phyloP scores from a whole-genome alignment of 2,113 vertebrate genomes.

The Halcyon malimbica region DNA sequence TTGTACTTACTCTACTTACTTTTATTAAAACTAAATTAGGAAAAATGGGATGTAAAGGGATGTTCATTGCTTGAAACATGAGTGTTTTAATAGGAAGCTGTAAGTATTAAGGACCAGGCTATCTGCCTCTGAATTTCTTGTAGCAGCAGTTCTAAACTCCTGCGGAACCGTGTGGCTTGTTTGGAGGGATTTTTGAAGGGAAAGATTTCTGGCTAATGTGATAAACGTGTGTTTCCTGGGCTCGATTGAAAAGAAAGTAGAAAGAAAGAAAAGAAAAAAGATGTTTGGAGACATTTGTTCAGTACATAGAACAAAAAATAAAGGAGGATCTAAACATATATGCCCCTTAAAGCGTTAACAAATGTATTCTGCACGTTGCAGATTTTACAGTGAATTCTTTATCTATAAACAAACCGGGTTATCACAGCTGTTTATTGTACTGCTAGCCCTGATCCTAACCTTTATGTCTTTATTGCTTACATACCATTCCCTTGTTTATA shows the following conservation, averaged over 20 bases:
- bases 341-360: conserved; percentile 69
- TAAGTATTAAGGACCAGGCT: not conserved
- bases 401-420: conserved; percentile 81
- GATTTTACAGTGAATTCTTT: conserved; percentile 80
- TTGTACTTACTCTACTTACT: conserved; percentile 24
- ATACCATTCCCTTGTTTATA: conserved; percentile 84
- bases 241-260: conserved; percentile 6
- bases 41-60: conserved; percentile 39
- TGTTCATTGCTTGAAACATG: conserved; percentile 34
- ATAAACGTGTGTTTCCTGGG: not conserved
- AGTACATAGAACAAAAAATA: not conserved
- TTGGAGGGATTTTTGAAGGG: not conserved
- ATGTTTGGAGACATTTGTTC: conserved; percentile 7
- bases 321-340: conserved; percentile 14
- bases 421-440: conserved; percentile 83
- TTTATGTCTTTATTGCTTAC: conserved; percentile 82
- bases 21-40: conserved; percentile 66
- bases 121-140: conserved; percentile 22
- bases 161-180: not conserved
- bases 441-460: conserved; percentile 77
- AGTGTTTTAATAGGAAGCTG: conserved; percentile 8
- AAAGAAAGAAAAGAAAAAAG: not conserved
- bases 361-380: conserved; percentile 22
- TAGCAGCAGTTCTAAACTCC: not conserved
- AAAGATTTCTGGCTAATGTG: conserved; percentile 25